phyloP scores from a whole-genome alignment of 2,888 invertebrate species.

The Macrosiphum euphorbiae region DNA sequence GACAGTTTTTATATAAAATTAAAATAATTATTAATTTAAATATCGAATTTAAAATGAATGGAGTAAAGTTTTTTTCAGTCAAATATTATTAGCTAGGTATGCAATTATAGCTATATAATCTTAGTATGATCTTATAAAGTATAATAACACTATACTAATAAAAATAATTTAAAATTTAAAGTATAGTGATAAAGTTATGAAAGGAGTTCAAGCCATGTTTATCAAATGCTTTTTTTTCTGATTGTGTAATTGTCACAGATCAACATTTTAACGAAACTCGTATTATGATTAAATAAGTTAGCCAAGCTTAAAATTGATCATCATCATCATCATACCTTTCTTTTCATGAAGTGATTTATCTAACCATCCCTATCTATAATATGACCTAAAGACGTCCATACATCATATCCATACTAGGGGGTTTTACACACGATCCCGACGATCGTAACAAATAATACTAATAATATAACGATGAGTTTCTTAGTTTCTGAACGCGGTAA shows the following conservation, averaged over 20 bases:
- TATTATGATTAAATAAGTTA: background rate
- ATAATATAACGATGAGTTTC: no score
- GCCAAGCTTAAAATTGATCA: background rate
- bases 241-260: background rate
- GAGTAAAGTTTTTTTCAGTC: background rate
- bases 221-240: background rate
- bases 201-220: no score
- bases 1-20: background rate
- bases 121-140: background rate
- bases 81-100: background rate
- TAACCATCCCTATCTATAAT: no score
- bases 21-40: background rate
- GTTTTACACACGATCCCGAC: no score
- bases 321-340: background rate
- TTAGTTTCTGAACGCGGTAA: no score
- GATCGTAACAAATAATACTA: no score
- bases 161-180: background rate
- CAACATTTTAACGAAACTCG: background rate
- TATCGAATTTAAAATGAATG: background rate
- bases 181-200: no score
- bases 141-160: background rate
- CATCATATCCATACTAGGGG: no score
- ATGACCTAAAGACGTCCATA: no score
- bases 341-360: no score
- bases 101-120: background rate